Percentiles rank a stretch among this genome's conserved stretches.
These are phyloP conservation scores for Gryllus longicercus DNA, from an alignment of 2,888 invertebrate species.

Conservation along the genomic window DNA sequence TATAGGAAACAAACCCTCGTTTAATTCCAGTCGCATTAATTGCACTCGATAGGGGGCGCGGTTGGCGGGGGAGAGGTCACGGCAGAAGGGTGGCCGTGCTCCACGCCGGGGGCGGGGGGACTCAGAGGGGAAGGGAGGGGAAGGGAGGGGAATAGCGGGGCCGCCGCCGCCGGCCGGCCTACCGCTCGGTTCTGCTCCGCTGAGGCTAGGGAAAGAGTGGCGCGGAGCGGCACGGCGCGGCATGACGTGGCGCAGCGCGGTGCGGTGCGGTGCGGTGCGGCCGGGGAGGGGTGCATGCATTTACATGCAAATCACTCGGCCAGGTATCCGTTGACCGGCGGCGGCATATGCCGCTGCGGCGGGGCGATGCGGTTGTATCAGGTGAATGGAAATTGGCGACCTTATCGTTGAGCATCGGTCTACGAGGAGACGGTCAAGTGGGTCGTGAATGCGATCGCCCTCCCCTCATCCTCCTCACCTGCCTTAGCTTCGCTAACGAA, in stretches of 20 bases:
- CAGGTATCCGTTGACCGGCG: slow-evolving; percentile 17
- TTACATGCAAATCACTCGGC: slow-evolving; percentile 11
- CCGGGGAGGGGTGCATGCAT: not conserved
- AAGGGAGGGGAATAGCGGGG: not conserved
- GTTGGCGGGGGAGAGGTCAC: not conserved
- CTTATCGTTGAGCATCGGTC: no score
- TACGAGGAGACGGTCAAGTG: no score
- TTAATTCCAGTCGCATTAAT: not conserved
- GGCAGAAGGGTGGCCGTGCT: not conserved
- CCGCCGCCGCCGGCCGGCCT: not conserved
- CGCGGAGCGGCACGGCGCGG: not conserved
- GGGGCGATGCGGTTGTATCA: not conserved
- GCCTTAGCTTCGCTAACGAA: no score
- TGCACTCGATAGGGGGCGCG: not conserved
- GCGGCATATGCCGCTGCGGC: not conserved
- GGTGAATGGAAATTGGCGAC: not conserved
- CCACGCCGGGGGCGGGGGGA: not conserved
- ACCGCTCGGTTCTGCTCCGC: not conserved
- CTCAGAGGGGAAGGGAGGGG: not conserved
- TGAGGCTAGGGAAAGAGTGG: not conserved
- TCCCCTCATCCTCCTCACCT: no score
- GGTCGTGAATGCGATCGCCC: no score
- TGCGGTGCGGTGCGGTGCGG: not conserved
- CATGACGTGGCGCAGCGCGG: not conserved
- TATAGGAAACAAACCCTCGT: slow-evolving; percentile 1